A percentile compares a stretch with the other conserved stretches of the same genome.
Conservation (phyloP, 2,113 vertebrate species). For the Platanista minor region DNA sequence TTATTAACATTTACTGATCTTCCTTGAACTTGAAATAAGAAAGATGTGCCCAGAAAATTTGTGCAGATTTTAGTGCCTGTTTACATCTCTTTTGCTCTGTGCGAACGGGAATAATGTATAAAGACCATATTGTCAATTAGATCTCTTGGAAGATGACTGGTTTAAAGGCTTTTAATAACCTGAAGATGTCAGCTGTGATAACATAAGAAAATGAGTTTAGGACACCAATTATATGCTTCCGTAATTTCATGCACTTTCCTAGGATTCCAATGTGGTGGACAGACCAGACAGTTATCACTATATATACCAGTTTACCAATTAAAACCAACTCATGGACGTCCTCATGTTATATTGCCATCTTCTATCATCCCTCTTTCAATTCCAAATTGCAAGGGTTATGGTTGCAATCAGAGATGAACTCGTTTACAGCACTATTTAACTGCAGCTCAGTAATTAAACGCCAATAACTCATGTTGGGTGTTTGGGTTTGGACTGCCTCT, state of each 20-base stretch:
- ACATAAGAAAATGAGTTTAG: conserved; percentile 51
- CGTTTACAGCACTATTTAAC: conserved; percentile 32
- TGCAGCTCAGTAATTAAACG: conserved; percentile 58
- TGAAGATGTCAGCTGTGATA: conserved; percentile 41
- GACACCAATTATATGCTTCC: conserved; percentile 49
- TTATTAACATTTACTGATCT: conserved; percentile 49
- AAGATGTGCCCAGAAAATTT: conserved; percentile 24
- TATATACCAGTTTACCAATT: conserved; percentile 36
- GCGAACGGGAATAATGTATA: conserved; percentile 39
- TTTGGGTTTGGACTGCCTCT: conserved; percentile 28
- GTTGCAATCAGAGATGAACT: conserved; percentile 31
- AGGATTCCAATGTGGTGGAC: neutral
- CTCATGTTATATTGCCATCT: neutral
- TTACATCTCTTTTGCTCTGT: conserved; percentile 36
- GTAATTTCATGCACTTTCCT: conserved; percentile 49
- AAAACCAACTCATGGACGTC: conserved; percentile 15
- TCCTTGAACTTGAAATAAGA: conserved; percentile 50
- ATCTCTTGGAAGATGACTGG: conserved; percentile 45
- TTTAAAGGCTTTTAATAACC: conserved; percentile 66
- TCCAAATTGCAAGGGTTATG: conserved; percentile 50
- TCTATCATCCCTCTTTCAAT: conserved; percentile 17
- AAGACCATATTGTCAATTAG: conserved; percentile 60
- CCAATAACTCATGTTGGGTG: conserved; percentile 38
- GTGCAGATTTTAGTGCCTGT: conserved; percentile 44
- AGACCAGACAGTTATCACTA: conserved; percentile 6